These are phyloP conservation scores for Agelaius phoeniceus DNA, from an alignment of 2,113 vertebrate genomes.

Conservation along the genomic window DNA sequence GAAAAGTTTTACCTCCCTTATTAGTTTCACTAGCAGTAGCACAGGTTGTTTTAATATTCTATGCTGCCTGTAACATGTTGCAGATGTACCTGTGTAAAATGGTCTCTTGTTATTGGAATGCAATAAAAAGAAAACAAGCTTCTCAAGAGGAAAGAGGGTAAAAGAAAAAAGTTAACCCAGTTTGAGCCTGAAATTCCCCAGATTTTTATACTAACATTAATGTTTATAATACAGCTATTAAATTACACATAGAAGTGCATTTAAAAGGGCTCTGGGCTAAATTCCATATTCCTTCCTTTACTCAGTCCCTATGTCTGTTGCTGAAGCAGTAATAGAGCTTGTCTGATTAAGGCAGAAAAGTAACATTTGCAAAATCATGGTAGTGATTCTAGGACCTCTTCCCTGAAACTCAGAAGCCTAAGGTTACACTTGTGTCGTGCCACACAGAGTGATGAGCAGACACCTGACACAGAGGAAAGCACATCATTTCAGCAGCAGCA, in stretches of 20 bases:
- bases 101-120: constrained; percentile 48
- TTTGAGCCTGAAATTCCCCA: constrained; percentile 42
- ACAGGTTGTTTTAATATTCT: constrained; percentile 66
- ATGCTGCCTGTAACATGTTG: constrained; percentile 51
- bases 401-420: not conserved
- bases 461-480: rapidly evolving
- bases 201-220: constrained; percentile 61
- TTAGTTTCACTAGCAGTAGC: constrained; percentile 60
- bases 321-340: not conserved
- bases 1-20: constrained; percentile 34
- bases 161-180: constrained; percentile 6
- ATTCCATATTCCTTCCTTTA: constrained; percentile 15
- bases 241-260: constrained; percentile 20
- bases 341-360: not conserved
- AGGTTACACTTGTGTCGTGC: rapidly evolving
- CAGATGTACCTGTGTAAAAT: constrained; percentile 65
- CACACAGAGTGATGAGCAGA: rapidly evolving
- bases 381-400: not conserved
- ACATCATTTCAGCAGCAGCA: not conserved
- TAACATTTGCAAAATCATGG: not conserved
- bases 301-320: not conserved
- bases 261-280: constrained; percentile 19
- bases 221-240: constrained; percentile 54
- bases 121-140: constrained; percentile 67
- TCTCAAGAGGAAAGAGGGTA: constrained; percentile 20